Evolutionary conservation across 2,888 invertebrate genomes (phyloP), one percentile per base, ranked within the genome.

Genomic region (Lutraria lutraria): DNA sequence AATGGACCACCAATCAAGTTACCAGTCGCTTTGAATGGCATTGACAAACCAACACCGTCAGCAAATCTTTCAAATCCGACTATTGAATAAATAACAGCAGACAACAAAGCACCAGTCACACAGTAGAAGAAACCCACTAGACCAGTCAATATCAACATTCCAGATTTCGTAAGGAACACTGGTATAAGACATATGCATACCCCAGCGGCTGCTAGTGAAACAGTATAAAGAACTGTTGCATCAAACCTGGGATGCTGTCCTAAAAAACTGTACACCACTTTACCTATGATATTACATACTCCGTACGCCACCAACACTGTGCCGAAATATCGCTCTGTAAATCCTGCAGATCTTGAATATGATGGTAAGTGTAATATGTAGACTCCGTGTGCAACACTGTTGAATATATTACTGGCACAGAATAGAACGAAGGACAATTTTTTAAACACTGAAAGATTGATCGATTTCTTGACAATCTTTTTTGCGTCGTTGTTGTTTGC

Each of bases 1-100:
- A 89, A n/a, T 31, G 91, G 88, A 34, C 91, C 89, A 8, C 91
- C 91, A 16, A 91, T 88, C 6, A 91, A 81, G 31, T 90, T 91
- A 15, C 91, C 91, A 2, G 76, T 43, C 34, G 91, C 91, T 83
- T 89, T 89, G 54, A 91, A 91, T 8, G 91, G 91, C 16, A 89
- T 53, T 12, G 87, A 82, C 60, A 91, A 13, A 10, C 91, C 91
- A 8, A 91, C 25, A 0, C 91, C 91, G 25, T 89, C 89, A 25
- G 91, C 88, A 68, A 91, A 91, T 31, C 87, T 56, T 4, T 91
- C 87, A 43, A 85, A 83, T 31, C 91, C 91, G 0, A 91, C 91
- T 3, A 91, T 88, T 34, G 81, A 52, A n/a, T 87, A 87, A 8
- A 91, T 60, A 13, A 91, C 89, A 25, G 87, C 87, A 15, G 60